These are phyloP conservation scores for Acanthoscelides obtectus DNA, from an alignment of 2,888 invertebrate species.

Conservation along the genomic window DNA sequence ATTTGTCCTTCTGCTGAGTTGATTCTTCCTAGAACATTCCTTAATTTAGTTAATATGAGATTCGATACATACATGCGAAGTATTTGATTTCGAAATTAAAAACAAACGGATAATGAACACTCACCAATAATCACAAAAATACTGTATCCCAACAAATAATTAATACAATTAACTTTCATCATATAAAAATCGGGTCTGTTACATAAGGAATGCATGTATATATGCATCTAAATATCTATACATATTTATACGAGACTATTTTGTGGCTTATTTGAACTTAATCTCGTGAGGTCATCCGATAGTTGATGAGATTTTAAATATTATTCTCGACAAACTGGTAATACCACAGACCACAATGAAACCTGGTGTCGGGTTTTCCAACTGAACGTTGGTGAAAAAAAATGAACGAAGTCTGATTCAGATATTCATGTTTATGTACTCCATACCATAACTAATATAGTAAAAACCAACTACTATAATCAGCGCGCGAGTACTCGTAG, in stretches of 20 bases:
- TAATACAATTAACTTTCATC: background rate
- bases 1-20: background rate
- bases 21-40: background rate
- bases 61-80: background rate
- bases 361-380: background rate
- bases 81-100: conserved; percentile 3
- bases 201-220: background rate
- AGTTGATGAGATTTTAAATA: background rate
- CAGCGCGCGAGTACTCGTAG: too few relatives aligned
- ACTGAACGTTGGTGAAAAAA: background rate
- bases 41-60: too few relatives aligned
- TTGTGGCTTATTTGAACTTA: background rate
- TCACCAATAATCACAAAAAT: conserved; percentile 10
- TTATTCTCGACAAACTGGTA: background rate
- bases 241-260: background rate
- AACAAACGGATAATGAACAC: background rate
- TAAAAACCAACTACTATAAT: too few relatives aligned
- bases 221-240: background rate
- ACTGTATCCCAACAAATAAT: background rate
- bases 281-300: background rate
- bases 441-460: background rate
- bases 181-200: conserved; percentile 12
- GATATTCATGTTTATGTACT: background rate
- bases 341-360: background rate
- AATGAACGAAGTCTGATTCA: background rate